Conservation (phyloP, 2,888 invertebrate genomes). For the Athetis lepigone region DNA sequence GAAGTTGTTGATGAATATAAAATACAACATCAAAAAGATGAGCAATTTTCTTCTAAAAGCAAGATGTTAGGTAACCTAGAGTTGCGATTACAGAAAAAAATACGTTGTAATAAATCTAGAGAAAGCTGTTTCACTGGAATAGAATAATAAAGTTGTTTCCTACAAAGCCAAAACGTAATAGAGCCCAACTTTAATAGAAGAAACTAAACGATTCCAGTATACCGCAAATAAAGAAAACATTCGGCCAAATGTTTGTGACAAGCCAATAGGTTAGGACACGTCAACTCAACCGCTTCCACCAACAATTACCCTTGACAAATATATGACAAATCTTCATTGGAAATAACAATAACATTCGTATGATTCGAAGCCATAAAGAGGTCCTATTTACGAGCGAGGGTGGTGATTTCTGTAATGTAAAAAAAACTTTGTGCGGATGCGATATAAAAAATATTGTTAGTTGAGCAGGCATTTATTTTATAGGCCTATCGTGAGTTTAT, state of each 20-base stretch:
- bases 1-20: conserved; percentile 49
- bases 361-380: conserved; percentile 69
- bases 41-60: conserved; percentile 43
- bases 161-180: conserved; percentile 29
- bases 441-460: conserved; percentile 76
- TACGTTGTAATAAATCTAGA: conserved; percentile 46
- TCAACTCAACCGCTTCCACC: conserved; percentile 42
- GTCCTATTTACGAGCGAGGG: conserved; percentile 67
- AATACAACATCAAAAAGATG: conserved; percentile 41
- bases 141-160: conserved; percentile 49
- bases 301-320: conserved; percentile 60
- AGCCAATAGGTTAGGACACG: conserved; percentile 38
- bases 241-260: conserved; percentile 39
- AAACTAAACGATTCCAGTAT: conserved; percentile 42
- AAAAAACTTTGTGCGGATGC: conserved; percentile 63
- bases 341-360: conserved; percentile 71
- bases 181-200: conserved; percentile 41
- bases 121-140: conserved; percentile 39
- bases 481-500: conserved; percentile 74
- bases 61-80: conserved; percentile 36
- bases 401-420: conserved; percentile 68
- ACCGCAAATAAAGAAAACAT: conserved; percentile 41
- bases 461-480: conserved; percentile 79
- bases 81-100: conserved; percentile 35
- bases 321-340: conserved; percentile 63